These are phyloP conservation scores for Austrofundulus limnaeus DNA, from an alignment of 2,113 vertebrate species.

Conservation along the genomic window DNA sequence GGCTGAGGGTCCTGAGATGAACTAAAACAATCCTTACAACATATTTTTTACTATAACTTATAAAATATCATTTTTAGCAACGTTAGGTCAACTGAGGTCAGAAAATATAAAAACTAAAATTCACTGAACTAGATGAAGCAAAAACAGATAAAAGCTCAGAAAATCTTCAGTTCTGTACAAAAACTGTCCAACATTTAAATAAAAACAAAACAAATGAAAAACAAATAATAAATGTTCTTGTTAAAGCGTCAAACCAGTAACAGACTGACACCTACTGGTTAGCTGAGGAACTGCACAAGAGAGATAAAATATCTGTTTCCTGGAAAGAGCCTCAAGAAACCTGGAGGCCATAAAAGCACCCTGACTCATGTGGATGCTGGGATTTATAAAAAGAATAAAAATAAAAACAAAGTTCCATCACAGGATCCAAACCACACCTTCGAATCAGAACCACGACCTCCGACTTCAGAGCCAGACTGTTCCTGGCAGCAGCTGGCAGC, in stretches of 20 bases:
- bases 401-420: constrained; percentile 17
- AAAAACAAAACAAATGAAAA: background rate
- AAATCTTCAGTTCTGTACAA: no score
- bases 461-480: constrained; percentile 22
- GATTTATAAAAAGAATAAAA: background rate
- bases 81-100: no score
- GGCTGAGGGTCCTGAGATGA: no score
- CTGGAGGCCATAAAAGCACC: constrained; percentile 13
- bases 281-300: constrained; percentile 2
- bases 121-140: no score
- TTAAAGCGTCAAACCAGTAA: background rate
- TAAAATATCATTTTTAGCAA: no score
- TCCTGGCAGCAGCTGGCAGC: constrained; percentile 48
- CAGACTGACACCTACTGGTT: constrained; percentile 39
- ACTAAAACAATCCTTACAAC: no score
- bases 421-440: constrained; percentile 19
- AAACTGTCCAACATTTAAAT: no score
- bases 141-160: no score
- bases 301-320: constrained; percentile 41
- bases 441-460: background rate
- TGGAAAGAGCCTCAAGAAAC: constrained; percentile 37
- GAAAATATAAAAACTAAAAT: no score
- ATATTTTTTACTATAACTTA: no score
- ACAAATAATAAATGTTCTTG: background rate
- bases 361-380: constrained; percentile 27